Percentiles rank a stretch among this genome's conserved stretches.
Conservation (phyloP, 2,113 vertebrate species). For the Chauna torquata region DNA sequence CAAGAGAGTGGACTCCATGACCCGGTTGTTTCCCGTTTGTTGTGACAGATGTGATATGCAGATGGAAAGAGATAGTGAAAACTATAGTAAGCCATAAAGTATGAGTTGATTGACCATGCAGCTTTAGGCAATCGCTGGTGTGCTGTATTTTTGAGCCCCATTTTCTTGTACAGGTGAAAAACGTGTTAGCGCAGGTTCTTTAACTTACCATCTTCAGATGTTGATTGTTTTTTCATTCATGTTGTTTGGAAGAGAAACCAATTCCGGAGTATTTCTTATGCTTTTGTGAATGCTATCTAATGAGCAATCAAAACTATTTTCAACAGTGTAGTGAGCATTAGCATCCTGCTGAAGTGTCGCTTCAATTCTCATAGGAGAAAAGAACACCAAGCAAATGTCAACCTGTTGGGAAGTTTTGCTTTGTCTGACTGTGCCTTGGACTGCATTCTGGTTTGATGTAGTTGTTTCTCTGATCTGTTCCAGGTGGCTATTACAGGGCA, state of each 20-base stretch:
- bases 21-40: not conserved
- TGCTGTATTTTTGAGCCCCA: not conserved
- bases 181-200: not conserved
- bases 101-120: not conserved
- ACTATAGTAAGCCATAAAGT: not conserved
- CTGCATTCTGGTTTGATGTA: not conserved
- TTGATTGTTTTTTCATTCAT: not conserved
- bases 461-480: not conserved
- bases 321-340: not conserved
- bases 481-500: constrained; percentile 96
- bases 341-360: not conserved
- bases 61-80: not conserved
- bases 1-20: accelerated
- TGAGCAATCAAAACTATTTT: not conserved
- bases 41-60: not conserved
- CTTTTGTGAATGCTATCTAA: not conserved
- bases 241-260: not conserved
- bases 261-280: not conserved
- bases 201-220: not conserved
- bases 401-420: not conserved
- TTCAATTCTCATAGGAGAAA: not conserved
- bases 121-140: not conserved
- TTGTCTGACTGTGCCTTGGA: not conserved
- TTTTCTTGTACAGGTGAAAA: not conserved
- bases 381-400: not conserved